Percentiles rank a stretch among this genome's conserved stretches.
These are phyloP conservation scores for Helicolenus hilgendorfi DNA, from an alignment of 2,797 vertebrate genomes.

Conservation along the genomic window DNA sequence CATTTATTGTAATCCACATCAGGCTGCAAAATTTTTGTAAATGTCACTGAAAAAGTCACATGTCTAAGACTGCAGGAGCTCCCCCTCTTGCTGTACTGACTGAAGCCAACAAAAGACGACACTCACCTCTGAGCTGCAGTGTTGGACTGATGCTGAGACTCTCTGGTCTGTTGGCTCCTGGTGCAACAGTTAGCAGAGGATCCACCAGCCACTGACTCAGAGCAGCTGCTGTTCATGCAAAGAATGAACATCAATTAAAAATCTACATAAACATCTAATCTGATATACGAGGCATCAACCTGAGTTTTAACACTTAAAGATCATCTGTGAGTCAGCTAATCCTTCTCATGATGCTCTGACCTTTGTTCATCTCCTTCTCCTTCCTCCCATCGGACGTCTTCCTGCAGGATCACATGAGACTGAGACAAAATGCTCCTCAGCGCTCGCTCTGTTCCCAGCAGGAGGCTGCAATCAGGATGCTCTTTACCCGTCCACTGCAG, in stretches of 20 bases:
- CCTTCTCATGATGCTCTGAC: slow-evolving; percentile 48
- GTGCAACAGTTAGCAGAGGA: slow-evolving; percentile 50
- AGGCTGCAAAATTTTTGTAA: not conserved
- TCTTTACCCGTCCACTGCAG: slow-evolving; percentile 87
- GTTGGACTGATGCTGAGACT: slow-evolving; percentile 20
- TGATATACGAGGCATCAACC: not conserved
- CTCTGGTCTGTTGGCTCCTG: slow-evolving; percentile 40
- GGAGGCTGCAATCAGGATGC: slow-evolving; percentile 87
- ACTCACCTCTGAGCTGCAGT: slow-evolving; percentile 68
- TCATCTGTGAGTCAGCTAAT: not conserved
- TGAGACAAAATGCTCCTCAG: slow-evolving; percentile 81
- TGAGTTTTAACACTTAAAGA: not conserved
- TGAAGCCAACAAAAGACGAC: slow-evolving; percentile 30
- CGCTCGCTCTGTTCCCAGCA: slow-evolving; percentile 83
- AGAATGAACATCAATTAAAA: not conserved
- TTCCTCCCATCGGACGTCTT: slow-evolving; percentile 81
- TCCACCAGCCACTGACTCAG: slow-evolving; percentile 18
- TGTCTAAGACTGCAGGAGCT: not conserved
- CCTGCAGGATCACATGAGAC: slow-evolving; percentile 85
- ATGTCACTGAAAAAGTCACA: not conserved
- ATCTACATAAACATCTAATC: not conserved
- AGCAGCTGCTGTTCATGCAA: slow-evolving; percentile 29
- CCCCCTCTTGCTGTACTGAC: not conserved
- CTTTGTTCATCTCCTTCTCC: slow-evolving; percentile 54
- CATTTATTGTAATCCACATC: not conserved